Evolutionary conservation across 2,113 vertebrate species (phyloP).

Genomic region (Xiphophorus maculatus): DNA sequence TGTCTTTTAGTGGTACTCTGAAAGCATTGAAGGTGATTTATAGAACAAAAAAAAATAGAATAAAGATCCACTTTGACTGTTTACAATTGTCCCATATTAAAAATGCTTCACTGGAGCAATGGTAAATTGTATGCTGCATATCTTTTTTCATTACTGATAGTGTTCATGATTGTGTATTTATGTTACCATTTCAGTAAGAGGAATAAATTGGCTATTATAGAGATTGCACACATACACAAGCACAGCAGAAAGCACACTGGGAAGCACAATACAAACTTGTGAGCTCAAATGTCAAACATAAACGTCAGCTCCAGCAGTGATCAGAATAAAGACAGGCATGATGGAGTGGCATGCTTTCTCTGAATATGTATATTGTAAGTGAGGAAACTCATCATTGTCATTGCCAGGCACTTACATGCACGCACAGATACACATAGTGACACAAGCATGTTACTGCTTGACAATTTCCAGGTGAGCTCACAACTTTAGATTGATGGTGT

Average conservation of each 20-base stretch:
- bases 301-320: conserved; percentile 28
- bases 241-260: background rate
- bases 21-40: conserved; percentile 10
- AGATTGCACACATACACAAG: conserved; percentile 11
- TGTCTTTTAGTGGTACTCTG: background rate
- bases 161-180: conserved; percentile 25
- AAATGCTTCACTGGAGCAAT: background rate
- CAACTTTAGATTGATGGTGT: conserved; percentile 72
- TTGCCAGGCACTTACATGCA: conserved; percentile 31
- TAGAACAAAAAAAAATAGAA: background rate
- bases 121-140: background rate
- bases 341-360: conserved; percentile 57
- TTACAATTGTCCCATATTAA: background rate
- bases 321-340: conserved; percentile 44
- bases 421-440: conserved; percentile 21
- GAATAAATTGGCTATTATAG: conserved; percentile 4
- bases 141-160: background rate
- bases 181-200: conserved; percentile 8
- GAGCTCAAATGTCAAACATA: conserved; percentile 18
- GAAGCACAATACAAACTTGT: background rate
- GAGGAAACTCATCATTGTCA: conserved; percentile 67
- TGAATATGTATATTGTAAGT: conserved; percentile 70
- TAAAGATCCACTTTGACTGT: background rate
- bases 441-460: conserved; percentile 50
- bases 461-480: conserved; percentile 69